phyloP scores from a whole-genome alignment of 2,797 vertebrate genomes.

The Chloroceryle inda region DNA sequence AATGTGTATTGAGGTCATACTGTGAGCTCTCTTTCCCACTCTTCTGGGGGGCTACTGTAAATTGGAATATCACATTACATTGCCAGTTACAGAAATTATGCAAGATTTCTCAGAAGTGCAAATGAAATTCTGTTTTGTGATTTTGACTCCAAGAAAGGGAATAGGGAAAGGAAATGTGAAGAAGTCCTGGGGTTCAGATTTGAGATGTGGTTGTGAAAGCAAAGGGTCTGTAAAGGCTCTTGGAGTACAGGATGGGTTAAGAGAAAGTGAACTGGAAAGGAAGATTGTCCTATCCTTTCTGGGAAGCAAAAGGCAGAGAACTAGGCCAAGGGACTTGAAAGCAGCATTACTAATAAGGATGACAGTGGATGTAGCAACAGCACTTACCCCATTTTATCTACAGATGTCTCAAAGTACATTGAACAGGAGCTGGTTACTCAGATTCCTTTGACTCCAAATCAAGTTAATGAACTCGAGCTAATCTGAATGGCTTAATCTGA shows the following conservation, averaged over 20 bases:
- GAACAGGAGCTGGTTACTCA: neutral
- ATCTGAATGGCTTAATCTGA: neutral
- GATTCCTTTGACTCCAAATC: neutral
- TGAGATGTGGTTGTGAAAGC: neutral
- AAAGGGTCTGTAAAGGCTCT: neutral
- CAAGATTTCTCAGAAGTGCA: neutral
- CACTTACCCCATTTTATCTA: neutral
- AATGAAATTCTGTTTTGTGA: neutral
- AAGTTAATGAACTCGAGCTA: neutral
- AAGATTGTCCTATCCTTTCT: neutral
- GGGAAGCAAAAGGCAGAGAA: neutral
- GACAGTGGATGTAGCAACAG: neutral
- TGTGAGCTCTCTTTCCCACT: neutral
- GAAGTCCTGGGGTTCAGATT: neutral
- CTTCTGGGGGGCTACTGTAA: neutral
- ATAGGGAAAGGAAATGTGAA: neutral
- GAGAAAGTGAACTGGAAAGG: neutral
- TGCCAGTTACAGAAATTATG: neutral
- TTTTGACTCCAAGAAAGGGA: neutral
- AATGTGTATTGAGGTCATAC: neutral
- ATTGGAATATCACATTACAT: neutral
- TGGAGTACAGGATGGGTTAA: neutral
- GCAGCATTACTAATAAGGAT: neutral
- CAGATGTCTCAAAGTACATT: neutral
- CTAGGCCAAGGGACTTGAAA: neutral